A percentile compares a stretch with the other conserved stretches of the same genome.
Conservation (phyloP, 2,797 vertebrate genomes). For the Mormyrus proboscirostris region DNA sequence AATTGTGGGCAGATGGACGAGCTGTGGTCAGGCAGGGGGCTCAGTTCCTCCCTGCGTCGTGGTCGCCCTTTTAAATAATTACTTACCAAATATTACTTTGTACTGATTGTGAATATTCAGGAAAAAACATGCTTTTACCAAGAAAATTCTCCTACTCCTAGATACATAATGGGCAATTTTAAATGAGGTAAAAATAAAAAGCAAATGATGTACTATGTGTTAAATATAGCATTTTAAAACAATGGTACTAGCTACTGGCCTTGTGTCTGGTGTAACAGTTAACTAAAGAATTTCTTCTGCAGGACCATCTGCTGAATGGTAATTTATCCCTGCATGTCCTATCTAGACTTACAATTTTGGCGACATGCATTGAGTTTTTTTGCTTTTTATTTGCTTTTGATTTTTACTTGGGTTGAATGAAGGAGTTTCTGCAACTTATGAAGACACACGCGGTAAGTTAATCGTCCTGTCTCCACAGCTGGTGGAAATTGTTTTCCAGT, state of each 20-base stretch:
- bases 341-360: neutral
- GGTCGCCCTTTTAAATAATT: slow-evolving; percentile 6
- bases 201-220: neutral
- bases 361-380: neutral
- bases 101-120: neutral
- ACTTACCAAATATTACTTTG: neutral
- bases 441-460: neutral
- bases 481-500: neutral
- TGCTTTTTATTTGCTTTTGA: too few species aligned
- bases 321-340: neutral
- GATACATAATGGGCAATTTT: neutral
- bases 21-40: neutral
- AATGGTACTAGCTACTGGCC: neutral
- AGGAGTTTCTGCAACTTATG: neutral
- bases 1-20: slow-evolving; percentile 4
- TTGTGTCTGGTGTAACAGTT: neutral
- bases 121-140: neutral
- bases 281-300: neutral
- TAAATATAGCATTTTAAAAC: neutral
- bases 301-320: neutral
- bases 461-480: neutral
- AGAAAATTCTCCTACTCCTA: neutral
- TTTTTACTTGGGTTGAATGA: neutral
- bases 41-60: neutral
- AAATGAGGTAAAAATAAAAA: neutral